A percentile compares a stretch with the other conserved stretches of the same genome.
phyloP scores from a whole-genome alignment of 2,113 vertebrate genomes.

The Hiodon alosoides region DNA sequence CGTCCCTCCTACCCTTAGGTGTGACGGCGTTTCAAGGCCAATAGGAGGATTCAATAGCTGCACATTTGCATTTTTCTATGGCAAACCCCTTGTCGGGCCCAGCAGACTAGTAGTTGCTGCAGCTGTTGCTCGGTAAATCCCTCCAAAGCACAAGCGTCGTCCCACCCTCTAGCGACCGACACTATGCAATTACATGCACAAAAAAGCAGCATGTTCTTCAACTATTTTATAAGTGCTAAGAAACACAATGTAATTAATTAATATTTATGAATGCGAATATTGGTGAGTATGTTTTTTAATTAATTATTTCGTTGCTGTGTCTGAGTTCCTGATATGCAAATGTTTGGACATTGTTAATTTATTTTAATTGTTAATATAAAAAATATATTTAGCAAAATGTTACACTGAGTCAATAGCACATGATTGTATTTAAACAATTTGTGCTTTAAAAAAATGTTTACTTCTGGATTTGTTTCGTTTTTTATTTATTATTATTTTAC shows the following conservation, averaged over 20 bases:
- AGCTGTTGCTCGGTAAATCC: conserved; percentile 6
- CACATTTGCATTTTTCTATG: conserved; percentile 65
- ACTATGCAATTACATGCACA: conserved; percentile 45
- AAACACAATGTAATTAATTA: background rate
- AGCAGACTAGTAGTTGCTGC: background rate
- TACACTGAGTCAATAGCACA: too few relatives aligned
- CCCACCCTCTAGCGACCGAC: conserved; percentile 64
- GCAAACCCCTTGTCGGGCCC: conserved; percentile 42
- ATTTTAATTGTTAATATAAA: too few relatives aligned
- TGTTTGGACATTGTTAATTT: too few relatives aligned
- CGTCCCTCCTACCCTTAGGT: conserved; percentile 59
- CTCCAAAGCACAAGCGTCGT: conserved; percentile 48
- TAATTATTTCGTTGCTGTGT: background rate
- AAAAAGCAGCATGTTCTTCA: background rate
- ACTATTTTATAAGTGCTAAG: background rate
- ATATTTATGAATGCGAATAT: background rate
- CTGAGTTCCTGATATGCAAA: too few relatives aligned
- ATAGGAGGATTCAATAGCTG: conserved; percentile 49
- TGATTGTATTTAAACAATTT: too few relatives aligned
- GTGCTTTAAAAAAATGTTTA: too few relatives aligned
- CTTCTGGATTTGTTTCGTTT: too few relatives aligned
- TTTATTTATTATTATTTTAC: too few relatives aligned
- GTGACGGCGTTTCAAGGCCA: conserved; percentile 52
- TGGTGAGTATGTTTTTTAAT: background rate
- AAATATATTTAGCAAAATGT: too few relatives aligned